Evolutionary conservation across 2,113 vertebrate genomes (phyloP).

Genomic region (Chunga burmeisteri): DNA sequence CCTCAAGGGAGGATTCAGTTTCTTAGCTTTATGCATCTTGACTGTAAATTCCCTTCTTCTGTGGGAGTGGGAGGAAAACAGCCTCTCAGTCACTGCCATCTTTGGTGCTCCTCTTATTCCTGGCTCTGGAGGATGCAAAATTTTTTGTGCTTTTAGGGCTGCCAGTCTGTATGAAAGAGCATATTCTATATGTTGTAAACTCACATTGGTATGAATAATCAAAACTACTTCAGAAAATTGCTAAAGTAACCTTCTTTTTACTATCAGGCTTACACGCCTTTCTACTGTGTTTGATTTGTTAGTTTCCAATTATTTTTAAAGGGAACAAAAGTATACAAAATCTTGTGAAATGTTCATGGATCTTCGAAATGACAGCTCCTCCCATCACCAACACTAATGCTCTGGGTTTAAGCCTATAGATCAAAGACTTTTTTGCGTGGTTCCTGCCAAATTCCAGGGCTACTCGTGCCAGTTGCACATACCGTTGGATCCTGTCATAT

Average conservation of each 20-base stretch:
- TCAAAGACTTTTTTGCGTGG: not conserved
- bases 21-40: not conserved
- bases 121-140: not conserved
- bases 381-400: not conserved
- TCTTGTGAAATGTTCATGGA: not conserved
- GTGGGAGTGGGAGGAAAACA: not conserved
- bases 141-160: not conserved
- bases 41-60: not conserved
- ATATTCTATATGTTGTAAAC: not conserved
- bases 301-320: not conserved
- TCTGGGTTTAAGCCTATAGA: not conserved
- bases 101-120: not conserved
- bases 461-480: accelerated
- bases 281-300: not conserved
- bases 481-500: not conserved
- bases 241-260: not conserved
- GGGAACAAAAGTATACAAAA: not conserved
- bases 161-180: not conserved
- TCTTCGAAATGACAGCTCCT: not conserved
- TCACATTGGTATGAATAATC: not conserved
- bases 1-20: not conserved
- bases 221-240: not conserved
- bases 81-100: not conserved
- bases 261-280: not conserved
- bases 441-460: not conserved